Conservation (phyloP, 1,140 invertebrate genomes). For the Hypothenemus hampei region DNA sequence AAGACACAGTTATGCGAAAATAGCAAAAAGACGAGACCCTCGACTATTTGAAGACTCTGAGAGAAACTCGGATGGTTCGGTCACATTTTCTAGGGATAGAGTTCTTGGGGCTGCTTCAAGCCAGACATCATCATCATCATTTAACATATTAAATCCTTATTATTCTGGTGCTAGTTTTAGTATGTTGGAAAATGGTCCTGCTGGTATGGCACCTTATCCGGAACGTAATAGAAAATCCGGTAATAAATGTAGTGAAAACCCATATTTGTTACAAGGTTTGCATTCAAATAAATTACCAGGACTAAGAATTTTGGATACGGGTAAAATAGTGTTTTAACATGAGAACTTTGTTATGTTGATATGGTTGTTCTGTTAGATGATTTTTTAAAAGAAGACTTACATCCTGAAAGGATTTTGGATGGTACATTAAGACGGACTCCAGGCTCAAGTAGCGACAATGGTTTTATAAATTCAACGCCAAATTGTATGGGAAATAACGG, state of each 20-base stretch:
- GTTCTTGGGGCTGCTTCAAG: not conserved
- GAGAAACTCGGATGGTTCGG: not conserved
- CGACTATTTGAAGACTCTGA: slow-evolving; percentile 6
- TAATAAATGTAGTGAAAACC: slow-evolving; percentile 12
- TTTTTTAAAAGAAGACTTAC: slow-evolving; percentile 2
- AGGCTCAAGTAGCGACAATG: not conserved
- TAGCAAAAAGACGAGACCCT: slow-evolving; percentile 23
- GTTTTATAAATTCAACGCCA: slow-evolving; percentile 6
- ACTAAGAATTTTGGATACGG: slow-evolving; percentile 14
- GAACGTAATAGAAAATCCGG: not conserved
- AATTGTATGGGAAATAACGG: not conserved
- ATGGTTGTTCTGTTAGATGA: slow-evolving; percentile 11
- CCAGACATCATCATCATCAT: not conserved
- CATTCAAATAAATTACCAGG: slow-evolving; percentile 17
- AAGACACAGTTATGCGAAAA: slow-evolving; percentile 32
- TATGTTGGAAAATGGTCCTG: slow-evolving; percentile 5
- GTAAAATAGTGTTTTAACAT: not conserved
- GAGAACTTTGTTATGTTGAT: too few species aligned
- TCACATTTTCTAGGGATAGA: slow-evolving; percentile 6
- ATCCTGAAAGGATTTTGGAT: not conserved
- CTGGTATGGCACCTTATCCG: slow-evolving; percentile 1
- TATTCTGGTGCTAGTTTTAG: too few species aligned
- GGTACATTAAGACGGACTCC: not conserved
- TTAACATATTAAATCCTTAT: not conserved
- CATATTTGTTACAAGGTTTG: slow-evolving; percentile 22